Conservation (phyloP, 2,797 vertebrate species). For the Morelia viridis region DNA sequence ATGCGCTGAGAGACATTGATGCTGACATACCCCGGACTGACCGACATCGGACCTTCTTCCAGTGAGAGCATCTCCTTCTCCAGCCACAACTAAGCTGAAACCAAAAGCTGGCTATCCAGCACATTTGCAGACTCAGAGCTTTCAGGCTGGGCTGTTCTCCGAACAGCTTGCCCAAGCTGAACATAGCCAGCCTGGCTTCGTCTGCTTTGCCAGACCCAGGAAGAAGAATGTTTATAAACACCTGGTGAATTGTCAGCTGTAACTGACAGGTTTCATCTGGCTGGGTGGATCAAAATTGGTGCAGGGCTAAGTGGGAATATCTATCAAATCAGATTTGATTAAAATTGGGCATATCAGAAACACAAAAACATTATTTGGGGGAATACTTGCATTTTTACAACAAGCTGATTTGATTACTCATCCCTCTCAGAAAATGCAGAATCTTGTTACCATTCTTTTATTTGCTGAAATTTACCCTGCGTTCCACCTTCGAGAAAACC, state of each 20-base stretch:
- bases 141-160: not conserved
- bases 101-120: not conserved
- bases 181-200: not conserved
- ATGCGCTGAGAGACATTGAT: conserved; percentile 44
- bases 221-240: not conserved
- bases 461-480: not conserved
- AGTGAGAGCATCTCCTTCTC: conserved; percentile 24
- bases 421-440: not conserved
- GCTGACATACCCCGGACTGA: conserved; percentile 45
- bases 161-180: not conserved
- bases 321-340: not conserved
- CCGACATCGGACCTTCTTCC: conserved; percentile 46
- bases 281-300: not conserved
- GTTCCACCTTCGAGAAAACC: not conserved
- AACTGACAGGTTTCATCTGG: not conserved
- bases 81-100: not conserved
- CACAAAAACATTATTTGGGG: not conserved
- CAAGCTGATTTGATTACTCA: not conserved
- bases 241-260: not conserved
- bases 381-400: not conserved
- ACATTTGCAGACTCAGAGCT: not conserved
- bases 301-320: not conserved
- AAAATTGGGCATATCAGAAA: not conserved
- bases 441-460: not conserved
- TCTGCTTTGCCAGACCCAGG: not conserved